Evolutionary conservation across 1,140 invertebrate genomes (phyloP).

Genomic region (Bombus impatiens): DNA sequence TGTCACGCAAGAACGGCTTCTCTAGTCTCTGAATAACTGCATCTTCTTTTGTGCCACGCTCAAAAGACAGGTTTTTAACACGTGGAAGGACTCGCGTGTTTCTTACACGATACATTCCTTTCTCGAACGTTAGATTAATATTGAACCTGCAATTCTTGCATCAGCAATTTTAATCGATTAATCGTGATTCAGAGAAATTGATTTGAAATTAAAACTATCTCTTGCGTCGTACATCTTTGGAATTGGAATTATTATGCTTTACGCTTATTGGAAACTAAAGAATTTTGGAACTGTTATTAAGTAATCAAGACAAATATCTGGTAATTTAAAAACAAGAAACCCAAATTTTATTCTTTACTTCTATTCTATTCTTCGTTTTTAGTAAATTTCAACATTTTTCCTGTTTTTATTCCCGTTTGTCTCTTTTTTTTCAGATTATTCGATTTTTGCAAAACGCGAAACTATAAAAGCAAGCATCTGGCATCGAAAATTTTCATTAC

Average conservation of each 20-base stretch:
- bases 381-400: neutral
- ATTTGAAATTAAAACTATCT: neutral
- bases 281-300: too few relatives aligned
- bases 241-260: too few relatives aligned
- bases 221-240: too few relatives aligned
- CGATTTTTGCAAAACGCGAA: neutral
- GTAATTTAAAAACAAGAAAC: too few relatives aligned
- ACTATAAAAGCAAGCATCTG: neutral
- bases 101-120: neutral
- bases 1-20: slow-evolving; percentile 20
- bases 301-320: too few relatives aligned
- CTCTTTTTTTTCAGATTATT: too few relatives aligned
- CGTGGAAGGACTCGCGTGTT: neutral
- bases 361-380: neutral
- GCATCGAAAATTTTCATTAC: neutral
- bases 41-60: neutral
- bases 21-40: slow-evolving; percentile 28
- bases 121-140: neutral
- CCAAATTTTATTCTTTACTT: too few relatives aligned
- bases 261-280: too few relatives aligned
- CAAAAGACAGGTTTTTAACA: slow-evolving; percentile 32
- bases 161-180: neutral
- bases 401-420: too few relatives aligned
- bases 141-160: neutral
- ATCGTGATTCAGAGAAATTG: neutral